Evolutionary conservation across 2,888 invertebrate genomes (phyloP), one percentile per base, ranked within the genome.

Genomic region (Stenichneumon culpator): DNA sequence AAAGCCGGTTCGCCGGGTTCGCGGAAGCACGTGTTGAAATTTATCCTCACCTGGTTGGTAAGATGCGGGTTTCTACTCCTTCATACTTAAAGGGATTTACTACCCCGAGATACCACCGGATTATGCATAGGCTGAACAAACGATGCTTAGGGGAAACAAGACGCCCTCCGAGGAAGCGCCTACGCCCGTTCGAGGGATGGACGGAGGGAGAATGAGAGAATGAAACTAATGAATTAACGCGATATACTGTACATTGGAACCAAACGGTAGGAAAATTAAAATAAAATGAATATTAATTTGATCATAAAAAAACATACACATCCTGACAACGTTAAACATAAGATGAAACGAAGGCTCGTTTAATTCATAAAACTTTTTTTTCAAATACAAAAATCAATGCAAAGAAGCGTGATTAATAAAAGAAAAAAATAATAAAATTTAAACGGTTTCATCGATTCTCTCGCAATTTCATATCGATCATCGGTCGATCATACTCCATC

Each of bases 31-130:
- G 82, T 57, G 74, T 82, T 75, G 70, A 84, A 84, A 84, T 84
- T 84, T 84, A 84, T 84, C 74, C 81, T 79, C 57, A 79, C 69
- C 82, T 70, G 70, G 67, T 57, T 68, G 44, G 65, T 69, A 74
- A 82, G 78, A 52, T 82, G 78, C 54, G 63, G 77, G 44, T 74
- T 79, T 52, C 79, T 72, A 84, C 84, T 84, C 79, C 79, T 84
- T 84, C 84, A 84, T 84, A 82, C 82, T 84, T 84, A 84, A 84
- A 74, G 82, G 79, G 81, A 84, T 84, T 79, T 79, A 84, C 70
- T 75, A 70, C 82, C 79, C 70, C 79, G 65, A 70, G 72, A 73
- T 84, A 79, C 74, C 74, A 60, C 57, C 79, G 79, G 82, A 84
- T 84, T 84, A 84, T 84, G 82, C 82, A 84, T 82, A 84, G 82